Base-by-base conservation (phyloP, 2,888 invertebrate genomes). In the Cataglyphis rosenhaueri region DNA sequence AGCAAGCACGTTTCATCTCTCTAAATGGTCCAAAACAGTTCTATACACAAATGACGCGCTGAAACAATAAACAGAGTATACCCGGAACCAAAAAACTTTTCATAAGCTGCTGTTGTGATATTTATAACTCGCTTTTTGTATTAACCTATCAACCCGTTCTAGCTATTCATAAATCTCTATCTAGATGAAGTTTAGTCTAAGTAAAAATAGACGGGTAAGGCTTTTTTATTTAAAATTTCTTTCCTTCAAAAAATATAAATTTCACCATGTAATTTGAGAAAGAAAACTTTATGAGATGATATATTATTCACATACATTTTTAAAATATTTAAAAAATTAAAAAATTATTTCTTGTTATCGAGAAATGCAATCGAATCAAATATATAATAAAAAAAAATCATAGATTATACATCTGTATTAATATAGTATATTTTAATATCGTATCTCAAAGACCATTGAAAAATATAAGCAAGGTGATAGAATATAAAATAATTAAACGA, bases 101-200 rank as follows among this genome's bases (percentile, higher is more conserved):
- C 65, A 75, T 75, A 75, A 65, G 65, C 52, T 18, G 35, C 21
- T 18, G 12, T 64, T 52, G 75, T 75, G 75, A 76, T 76, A 81
- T 62, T 71, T 74, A 52, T 74, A 74, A 81, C 59, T 73, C 59
- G 62, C 62, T 81, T 81, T 61, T 73, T 41, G 32, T 44, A 55
- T 55, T 8, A 52, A 29, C 0, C 35, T 35, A 35, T 35, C 35
- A 35, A 35, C 35, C 10, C 10, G 15, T 38, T 81, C 41, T 62
- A 62, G 64, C 64, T 71, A 15, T 79, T 55, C 73, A 29, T 29
- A 38, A 55, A 74, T 81, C 18, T 81, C 71, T 64, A 35, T 48
- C 62, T 64, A 74, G 29, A 32, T 74, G 3, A 48, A 73, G 12
- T 44, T 62, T 21, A 44, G 32, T 48, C 32, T 35, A 48, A 41